Percentiles rank a stretch among this genome's conserved stretches.
Evolutionary conservation across 2,113 vertebrate species (phyloP).

Genomic region (Orientallactaga bullata): DNA sequence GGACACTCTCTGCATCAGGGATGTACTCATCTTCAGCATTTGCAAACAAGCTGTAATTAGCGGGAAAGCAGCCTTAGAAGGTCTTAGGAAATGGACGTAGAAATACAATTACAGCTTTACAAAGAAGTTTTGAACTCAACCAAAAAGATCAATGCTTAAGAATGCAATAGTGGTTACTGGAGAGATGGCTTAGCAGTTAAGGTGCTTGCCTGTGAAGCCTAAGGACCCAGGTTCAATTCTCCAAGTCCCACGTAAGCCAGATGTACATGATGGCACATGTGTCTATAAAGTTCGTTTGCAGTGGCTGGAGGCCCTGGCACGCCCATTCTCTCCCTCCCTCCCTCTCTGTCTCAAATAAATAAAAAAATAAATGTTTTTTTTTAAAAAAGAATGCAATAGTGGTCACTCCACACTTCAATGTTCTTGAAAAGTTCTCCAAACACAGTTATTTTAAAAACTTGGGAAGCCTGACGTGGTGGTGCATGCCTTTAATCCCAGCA

Average conservation of each 20-base stretch:
- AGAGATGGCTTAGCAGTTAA: too few relatives aligned
- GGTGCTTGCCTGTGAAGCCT: too few relatives aligned
- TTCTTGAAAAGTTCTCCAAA: conserved; percentile 8
- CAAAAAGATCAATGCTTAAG: neutral
- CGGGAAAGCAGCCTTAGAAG: conserved; percentile 19
- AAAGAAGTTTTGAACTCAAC: neutral
- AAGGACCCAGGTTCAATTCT: too few relatives aligned
- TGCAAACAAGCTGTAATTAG: conserved; percentile 92
- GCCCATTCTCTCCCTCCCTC: too few relatives aligned
- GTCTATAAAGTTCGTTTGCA: too few relatives aligned
- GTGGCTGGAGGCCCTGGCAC: too few relatives aligned
- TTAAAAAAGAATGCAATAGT: neutral
- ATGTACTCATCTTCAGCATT: conserved; percentile 98
- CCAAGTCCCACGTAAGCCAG: too few relatives aligned
- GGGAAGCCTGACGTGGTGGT: too few relatives aligned
- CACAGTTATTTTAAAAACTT: conserved; percentile 8
- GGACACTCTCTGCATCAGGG: conserved; percentile 97
- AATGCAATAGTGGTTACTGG: neutral
- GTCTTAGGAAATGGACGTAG: neutral
- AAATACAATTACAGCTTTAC: neutral
- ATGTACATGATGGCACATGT: too few relatives aligned
- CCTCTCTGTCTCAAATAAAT: too few relatives aligned
- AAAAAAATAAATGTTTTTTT: too few relatives aligned
- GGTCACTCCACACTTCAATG: neutral
- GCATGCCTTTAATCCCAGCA: too few relatives aligned